A percentile compares a stretch with the other conserved stretches of the same genome.
These are phyloP conservation scores for Liasis olivaceus DNA, from an alignment of 2,797 vertebrate species.

Conservation along the genomic window DNA sequence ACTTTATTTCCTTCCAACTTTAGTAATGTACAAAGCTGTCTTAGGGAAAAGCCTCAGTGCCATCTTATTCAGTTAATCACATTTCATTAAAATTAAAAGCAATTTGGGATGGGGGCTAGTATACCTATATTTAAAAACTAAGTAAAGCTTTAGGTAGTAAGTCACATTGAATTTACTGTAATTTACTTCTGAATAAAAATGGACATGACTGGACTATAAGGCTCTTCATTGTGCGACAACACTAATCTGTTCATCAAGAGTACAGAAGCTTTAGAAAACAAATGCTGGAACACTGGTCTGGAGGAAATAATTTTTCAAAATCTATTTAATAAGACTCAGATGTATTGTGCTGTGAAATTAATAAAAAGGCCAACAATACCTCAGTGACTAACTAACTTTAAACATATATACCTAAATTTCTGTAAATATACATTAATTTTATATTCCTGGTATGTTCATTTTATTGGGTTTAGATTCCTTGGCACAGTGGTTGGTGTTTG, in stretches of 20 bases:
- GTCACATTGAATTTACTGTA: background rate
- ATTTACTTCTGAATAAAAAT: background rate
- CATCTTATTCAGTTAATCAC: background rate
- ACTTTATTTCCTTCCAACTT: background rate
- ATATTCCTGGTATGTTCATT: slow-evolving; percentile 7
- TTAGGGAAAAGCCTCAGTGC: background rate
- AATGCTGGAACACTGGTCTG: background rate
- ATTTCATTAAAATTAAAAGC: background rate
- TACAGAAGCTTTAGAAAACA: background rate
- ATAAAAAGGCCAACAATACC: background rate
- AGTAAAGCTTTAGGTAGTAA: background rate
- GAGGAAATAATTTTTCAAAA: background rate
- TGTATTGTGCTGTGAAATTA: background rate
- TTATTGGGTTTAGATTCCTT: slow-evolving; percentile 29
- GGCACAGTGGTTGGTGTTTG: slow-evolving; percentile 35
- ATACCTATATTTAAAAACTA: background rate
- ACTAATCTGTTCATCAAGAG: background rate
- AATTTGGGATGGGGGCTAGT: background rate
- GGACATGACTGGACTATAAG: background rate
- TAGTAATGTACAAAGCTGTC: background rate
- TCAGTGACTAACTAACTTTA: background rate
- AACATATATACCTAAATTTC: accelerated
- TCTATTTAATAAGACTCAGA: background rate
- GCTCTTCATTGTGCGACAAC: background rate
- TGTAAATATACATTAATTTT: background rate